phyloP scores from a whole-genome alignment of 2,113 vertebrate genomes.

The Coregonus clupeaformis region DNA sequence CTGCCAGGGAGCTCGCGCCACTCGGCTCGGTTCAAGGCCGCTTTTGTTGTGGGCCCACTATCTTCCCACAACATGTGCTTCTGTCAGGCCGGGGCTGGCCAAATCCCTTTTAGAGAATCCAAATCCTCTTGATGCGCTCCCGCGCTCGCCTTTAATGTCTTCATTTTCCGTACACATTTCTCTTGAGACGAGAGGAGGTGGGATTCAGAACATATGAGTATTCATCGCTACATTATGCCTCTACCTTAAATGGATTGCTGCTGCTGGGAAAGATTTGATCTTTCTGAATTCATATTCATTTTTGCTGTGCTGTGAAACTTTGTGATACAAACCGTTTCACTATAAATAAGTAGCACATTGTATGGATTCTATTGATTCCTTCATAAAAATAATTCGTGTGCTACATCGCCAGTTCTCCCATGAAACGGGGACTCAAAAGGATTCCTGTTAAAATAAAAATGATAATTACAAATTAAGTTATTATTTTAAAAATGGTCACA shows the following conservation, averaged over 20 bases:
- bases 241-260: slow-evolving; percentile 21
- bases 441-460: no score
- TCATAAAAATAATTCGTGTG: no score
- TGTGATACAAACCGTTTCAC: no score
- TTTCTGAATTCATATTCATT: not conserved
- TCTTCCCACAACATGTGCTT: slow-evolving; percentile 66
- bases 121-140: slow-evolving; percentile 55
- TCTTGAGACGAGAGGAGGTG: slow-evolving; percentile 17
- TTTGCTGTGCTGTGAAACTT: not conserved
- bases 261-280: slow-evolving; percentile 9
- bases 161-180: slow-evolving; percentile 49
- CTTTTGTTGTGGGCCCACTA: slow-evolving; percentile 59
- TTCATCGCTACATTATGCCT: slow-evolving; percentile 29
- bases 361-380: no score
- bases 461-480: no score
- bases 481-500: no score
- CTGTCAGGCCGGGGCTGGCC: slow-evolving; percentile 48
- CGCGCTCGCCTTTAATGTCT: slow-evolving; percentile 56
- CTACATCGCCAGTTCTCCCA: no score
- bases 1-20: slow-evolving; percentile 47
- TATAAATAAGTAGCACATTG: no score
- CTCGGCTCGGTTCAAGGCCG: slow-evolving; percentile 46
- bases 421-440: no score
- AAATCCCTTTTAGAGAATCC: slow-evolving; percentile 40
- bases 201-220: slow-evolving; percentile 14